A percentile compares a stretch with the other conserved stretches of the same genome.
Conservation (phyloP, 2,888 invertebrate species). For the Proisotoma minuta region DNA sequence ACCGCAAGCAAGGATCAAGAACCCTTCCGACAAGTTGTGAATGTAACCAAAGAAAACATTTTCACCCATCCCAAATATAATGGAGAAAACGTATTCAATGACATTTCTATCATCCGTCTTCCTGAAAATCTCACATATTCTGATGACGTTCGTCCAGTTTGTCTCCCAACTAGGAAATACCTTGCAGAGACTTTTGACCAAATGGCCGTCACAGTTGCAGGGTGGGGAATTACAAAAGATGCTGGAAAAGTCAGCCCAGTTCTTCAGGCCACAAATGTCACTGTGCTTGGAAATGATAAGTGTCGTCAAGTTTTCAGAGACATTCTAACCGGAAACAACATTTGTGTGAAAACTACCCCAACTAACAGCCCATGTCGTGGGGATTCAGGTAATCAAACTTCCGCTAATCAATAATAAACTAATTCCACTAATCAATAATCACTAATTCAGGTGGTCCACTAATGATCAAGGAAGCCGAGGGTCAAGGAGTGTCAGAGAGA, state of each 20-base stretch:
- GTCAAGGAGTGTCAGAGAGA: conserved; percentile 21
- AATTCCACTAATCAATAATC: conserved; percentile 10
- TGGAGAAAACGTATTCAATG: conserved; percentile 37
- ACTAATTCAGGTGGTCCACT: conserved; percentile 45
- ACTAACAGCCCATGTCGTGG: conserved; percentile 41
- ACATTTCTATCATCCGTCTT: conserved; percentile 43
- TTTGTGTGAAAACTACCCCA: conserved; percentile 39
- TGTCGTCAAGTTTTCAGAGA: conserved; percentile 42
- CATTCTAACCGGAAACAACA: conserved; percentile 42
- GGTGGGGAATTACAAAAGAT: conserved; percentile 27
- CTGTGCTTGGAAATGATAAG: conserved; percentile 36
- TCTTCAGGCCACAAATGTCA: conserved; percentile 25
- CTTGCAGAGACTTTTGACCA: conserved; percentile 22
- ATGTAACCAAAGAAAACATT: conserved; percentile 39
- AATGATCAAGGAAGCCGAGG: conserved; percentile 25
- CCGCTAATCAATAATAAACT: neutral
- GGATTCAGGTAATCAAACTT: conserved; percentile 8
- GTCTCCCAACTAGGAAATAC: conserved; percentile 40
- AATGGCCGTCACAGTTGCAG: neutral
- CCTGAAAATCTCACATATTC: conserved; percentile 33
- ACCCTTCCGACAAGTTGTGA: conserved; percentile 32
- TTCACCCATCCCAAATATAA: conserved; percentile 45
- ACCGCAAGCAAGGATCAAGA: conserved; percentile 30
- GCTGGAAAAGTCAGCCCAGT: conserved; percentile 23
- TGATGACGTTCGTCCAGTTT: conserved; percentile 38